These are phyloP conservation scores for Scolopax mira DNA, from an alignment of 2,113 vertebrate genomes.

Conservation along the genomic window DNA sequence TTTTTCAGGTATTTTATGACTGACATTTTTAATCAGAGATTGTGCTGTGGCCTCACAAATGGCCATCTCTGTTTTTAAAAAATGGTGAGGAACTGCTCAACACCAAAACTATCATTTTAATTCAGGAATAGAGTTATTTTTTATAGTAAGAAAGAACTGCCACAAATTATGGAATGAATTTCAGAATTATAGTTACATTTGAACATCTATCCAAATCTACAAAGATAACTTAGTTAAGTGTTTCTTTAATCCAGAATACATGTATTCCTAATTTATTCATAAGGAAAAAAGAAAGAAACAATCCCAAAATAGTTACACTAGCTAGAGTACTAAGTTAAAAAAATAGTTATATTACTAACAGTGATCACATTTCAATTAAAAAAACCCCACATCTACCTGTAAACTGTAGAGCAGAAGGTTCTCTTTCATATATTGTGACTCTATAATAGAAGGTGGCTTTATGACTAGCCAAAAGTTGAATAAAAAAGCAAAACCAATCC, in stretches of 20 bases:
- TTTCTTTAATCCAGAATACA: neutral
- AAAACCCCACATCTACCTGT: neutral
- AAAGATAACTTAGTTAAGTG: neutral
- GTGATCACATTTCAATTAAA: neutral
- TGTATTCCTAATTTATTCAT: neutral
- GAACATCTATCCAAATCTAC: neutral
- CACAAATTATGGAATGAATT: neutral
- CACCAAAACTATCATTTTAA: neutral
- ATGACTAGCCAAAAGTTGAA: neutral
- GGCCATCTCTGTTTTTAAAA: neutral
- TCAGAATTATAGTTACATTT: neutral
- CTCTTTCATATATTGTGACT: neutral
- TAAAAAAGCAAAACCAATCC: neutral
- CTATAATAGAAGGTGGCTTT: neutral
- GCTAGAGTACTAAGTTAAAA: neutral
- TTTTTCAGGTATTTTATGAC: neutral
- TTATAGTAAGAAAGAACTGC: neutral
- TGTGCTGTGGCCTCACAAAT: neutral
- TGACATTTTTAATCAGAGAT: neutral
- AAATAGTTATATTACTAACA: neutral
- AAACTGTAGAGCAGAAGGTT: neutral
- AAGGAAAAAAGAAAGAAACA: neutral
- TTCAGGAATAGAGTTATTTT: neutral
- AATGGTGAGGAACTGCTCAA: neutral
- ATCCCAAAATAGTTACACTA: neutral